phyloP scores from a whole-genome alignment of 1,140 invertebrate species.

The Anastatus disparis region DNA sequence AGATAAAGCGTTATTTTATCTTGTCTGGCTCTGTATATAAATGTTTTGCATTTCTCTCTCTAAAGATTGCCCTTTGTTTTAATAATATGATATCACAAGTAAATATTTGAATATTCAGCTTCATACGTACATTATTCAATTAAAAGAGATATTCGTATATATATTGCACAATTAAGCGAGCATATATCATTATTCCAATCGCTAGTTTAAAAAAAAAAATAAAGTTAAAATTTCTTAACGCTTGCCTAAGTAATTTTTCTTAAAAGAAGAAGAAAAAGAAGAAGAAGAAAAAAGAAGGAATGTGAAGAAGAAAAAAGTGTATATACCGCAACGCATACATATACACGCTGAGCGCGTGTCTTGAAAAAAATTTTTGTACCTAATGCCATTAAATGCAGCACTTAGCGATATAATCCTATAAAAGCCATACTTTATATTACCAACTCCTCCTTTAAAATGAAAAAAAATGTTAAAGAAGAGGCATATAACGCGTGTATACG shows the following conservation, averaged over 20 bases:
- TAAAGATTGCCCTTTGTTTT: background rate
- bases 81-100: background rate
- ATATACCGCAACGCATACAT: no score
- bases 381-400: conserved; percentile 34
- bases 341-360: background rate
- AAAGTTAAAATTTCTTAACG: no score
- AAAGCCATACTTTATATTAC: conserved; percentile 10
- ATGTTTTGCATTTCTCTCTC: background rate
- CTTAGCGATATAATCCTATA: conserved; percentile 35
- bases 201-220: no score
- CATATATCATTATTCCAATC: no score
- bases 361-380: conserved; percentile 26
- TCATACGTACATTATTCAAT: no score
- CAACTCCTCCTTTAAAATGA: background rate
- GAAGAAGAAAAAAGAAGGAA: background rate
- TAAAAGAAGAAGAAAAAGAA: background rate
- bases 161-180: no score
- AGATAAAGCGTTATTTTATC: conserved; percentile 27
- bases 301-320: no score
- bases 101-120: no score
- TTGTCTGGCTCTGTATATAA: background rate
- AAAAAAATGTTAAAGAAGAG: no score
- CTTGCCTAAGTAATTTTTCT: no score
- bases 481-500: no score
- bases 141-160: no score